Conservation (phyloP, 1,140 invertebrate genomes). For the Schlechtendalia chinensis region DNA sequence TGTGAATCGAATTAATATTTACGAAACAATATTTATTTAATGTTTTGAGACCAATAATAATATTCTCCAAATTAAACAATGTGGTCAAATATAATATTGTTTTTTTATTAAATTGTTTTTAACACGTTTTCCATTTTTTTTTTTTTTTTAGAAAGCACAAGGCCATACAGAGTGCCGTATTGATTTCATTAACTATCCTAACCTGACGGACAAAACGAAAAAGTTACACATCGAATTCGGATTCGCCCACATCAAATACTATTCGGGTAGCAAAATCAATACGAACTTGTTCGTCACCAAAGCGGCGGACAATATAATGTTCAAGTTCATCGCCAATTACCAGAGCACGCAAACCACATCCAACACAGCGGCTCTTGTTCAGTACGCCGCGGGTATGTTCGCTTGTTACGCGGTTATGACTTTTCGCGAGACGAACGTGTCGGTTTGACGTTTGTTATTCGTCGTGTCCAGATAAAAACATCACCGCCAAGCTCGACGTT, state of each 20-base stretch:
- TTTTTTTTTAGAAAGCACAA: constrained; percentile 57
- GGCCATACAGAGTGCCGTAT: constrained; percentile 61
- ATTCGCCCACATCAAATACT: constrained; percentile 60
- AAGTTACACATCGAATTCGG: constrained; percentile 61
- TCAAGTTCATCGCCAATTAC: constrained; percentile 56
- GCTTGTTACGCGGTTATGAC: too few relatives aligned
- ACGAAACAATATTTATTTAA: too few relatives aligned
- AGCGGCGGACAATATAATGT: constrained; percentile 58
- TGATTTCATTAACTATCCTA: constrained; percentile 59
- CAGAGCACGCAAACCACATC: constrained; percentile 22
- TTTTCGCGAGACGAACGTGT: too few relatives aligned
- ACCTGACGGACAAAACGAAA: constrained; percentile 58
- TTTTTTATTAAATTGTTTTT: too few relatives aligned
- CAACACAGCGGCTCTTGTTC: constrained; percentile 5
- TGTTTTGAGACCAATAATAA: too few relatives aligned
- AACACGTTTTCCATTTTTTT: too few relatives aligned
- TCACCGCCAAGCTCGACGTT: constrained; percentile 59
- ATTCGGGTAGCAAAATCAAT: constrained; percentile 58
- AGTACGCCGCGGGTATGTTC: constrained; percentile 25
- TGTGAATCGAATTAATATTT: too few relatives aligned
- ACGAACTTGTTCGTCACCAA: constrained; percentile 58
- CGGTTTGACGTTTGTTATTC: not conserved
- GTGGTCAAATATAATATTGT: too few relatives aligned
- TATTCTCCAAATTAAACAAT: too few relatives aligned
- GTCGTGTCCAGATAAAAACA: constrained; percentile 61